Percentiles rank a stretch among this genome's conserved stretches.
These are phyloP conservation scores for Sminthurides aquaticus DNA, from an alignment of 2,888 invertebrate species.

Conservation along the genomic window DNA sequence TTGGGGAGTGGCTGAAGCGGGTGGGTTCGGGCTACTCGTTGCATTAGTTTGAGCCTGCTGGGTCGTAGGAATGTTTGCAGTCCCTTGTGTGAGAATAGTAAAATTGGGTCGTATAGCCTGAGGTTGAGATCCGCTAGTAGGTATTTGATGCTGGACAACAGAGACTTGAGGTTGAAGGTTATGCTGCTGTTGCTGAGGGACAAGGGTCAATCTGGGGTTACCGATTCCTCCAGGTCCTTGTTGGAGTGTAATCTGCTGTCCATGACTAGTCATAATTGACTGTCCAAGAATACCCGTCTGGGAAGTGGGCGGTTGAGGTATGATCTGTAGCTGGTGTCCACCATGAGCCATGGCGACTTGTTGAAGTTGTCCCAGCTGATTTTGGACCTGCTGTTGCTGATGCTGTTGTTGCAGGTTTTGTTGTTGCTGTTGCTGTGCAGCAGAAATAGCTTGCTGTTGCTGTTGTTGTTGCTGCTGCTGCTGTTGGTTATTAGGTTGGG, in stretches of 20 bases:
- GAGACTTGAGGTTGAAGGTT: slow-evolving; percentile 16
- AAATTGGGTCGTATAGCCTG: slow-evolving; percentile 19
- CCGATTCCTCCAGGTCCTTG: slow-evolving; percentile 1
- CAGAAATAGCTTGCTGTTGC: slow-evolving; percentile 22
- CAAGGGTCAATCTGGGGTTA: slow-evolving; percentile 11
- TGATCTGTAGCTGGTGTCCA: slow-evolving; percentile 40
- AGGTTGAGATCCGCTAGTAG: slow-evolving; percentile 9
- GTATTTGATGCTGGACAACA: slow-evolving; percentile 14
- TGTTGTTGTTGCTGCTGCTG: slow-evolving; percentile 14
- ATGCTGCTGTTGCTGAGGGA: slow-evolving; percentile 24
- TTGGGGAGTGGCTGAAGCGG: not conserved
- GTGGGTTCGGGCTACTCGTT: not conserved
- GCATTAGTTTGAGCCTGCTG: slow-evolving; percentile 3
- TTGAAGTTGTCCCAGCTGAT: slow-evolving; percentile 46
- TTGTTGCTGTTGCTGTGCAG: slow-evolving; percentile 41
- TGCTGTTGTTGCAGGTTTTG: slow-evolving; percentile 30
- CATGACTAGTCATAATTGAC: slow-evolving; percentile 31
- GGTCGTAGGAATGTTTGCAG: slow-evolving; percentile 13
- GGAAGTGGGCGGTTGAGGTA: slow-evolving; percentile 33
- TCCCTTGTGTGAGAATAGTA: slow-evolving; percentile 20
- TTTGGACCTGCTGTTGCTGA: slow-evolving; percentile 47
- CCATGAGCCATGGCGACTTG: slow-evolving; percentile 43
- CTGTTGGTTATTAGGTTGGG: slow-evolving; percentile 34
- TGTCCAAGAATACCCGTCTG: slow-evolving; percentile 31
- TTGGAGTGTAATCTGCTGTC: slow-evolving; percentile 21